Conservation (phyloP, 2,113 vertebrate genomes). For the Erpornis zantholeuca region DNA sequence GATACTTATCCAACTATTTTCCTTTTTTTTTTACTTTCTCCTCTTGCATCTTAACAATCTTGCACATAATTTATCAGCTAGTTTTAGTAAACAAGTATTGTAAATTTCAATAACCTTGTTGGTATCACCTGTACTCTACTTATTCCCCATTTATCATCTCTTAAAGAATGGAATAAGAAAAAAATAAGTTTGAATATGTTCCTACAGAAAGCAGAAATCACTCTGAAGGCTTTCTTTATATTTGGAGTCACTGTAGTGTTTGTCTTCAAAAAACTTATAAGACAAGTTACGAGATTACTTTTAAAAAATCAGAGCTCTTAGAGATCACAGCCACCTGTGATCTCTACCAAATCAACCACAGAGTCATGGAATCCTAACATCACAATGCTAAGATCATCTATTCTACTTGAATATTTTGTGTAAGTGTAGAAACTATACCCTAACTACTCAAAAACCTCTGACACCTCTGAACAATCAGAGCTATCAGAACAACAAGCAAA, state of each 20-base stretch:
- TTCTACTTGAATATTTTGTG: neutral
- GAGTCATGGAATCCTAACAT: neutral
- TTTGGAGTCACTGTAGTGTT: neutral
- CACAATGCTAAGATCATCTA: neutral
- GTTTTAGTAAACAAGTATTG: neutral
- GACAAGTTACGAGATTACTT: neutral
- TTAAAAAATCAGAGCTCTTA: neutral
- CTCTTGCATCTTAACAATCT: neutral
- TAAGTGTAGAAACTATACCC: neutral
- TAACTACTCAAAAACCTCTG: neutral
- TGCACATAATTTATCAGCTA: neutral
- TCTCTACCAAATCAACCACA: neutral
- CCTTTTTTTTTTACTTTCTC: neutral
- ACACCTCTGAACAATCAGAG: neutral
- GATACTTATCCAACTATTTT: neutral
- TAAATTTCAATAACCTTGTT: neutral
- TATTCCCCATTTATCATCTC: neutral
- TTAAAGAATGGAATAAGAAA: neutral
- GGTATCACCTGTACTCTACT: neutral
- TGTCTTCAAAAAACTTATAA: neutral
- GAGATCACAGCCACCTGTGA: neutral
- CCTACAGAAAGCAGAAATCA: neutral
- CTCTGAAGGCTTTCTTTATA: neutral
- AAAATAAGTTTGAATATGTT: neutral
- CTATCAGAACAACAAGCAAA: neutral